Base-by-base conservation (phyloP, 2,888 invertebrate genomes). In the Acleris holmiana region DNA sequence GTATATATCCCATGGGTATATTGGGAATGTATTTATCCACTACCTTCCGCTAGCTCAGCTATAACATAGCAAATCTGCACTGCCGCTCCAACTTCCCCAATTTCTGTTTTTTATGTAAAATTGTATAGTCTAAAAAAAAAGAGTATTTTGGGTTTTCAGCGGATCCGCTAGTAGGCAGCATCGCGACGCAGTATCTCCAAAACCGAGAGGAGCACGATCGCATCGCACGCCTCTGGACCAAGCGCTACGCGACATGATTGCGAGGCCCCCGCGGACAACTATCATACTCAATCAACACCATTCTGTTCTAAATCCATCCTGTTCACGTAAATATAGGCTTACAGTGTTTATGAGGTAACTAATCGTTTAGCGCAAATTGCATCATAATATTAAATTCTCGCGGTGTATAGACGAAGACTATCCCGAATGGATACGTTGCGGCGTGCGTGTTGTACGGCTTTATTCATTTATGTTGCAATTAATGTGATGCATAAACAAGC, bases 221-320 rank as follows among this genome's bases (percentile, higher is more conserved):
- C 86, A 98, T 98, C 89, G 99, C 99, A 75, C 96, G 99, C 89
- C 96, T 98, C 84, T 99, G 99, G 99, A 99, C 99, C 86, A 99
- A 99, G 91, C 96, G 99, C 81, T 99, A 98, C 84, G 98, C 98
- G 75, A 98, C 98, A 95, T 97, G 96, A 97, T 95, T 93, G 75
- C 83, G 62, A 83, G 76, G 80, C 77, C 76, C 61, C 67, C 69
- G 50, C 68, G 65, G 25, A 56, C 79, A 80, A 82, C 72, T 79
- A 81, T 84, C 85, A 84, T 87, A 89, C 90, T 89, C 88, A 69
- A 44, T 35, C 64, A 75, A 80, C 78, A 85, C 85, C 84, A 82
- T 84, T 83, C 81, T 85, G 82, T 86, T 88, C 80, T 85, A 82
- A 87, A 83, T 85, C 87, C 89, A 89, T 88, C 87, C 88, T 82